These are phyloP conservation scores for Hypothenemus hampei DNA, from an alignment of 1,140 invertebrate species.

Conservation along the genomic window DNA sequence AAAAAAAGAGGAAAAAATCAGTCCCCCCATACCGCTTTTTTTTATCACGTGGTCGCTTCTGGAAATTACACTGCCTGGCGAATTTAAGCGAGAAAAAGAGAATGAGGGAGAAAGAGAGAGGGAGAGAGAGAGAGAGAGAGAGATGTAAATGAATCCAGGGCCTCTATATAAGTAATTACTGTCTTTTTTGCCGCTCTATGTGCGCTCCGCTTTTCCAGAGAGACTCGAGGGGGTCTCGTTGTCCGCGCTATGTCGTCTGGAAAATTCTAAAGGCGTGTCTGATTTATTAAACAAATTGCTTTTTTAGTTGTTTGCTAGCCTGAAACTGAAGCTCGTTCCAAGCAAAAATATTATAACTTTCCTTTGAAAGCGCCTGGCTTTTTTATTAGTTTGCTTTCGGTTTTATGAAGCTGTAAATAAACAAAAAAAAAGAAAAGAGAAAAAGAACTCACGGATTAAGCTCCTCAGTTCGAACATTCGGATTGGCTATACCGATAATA, in stretches of 20 bases:
- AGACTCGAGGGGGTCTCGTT: not conserved
- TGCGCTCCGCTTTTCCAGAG: not conserved
- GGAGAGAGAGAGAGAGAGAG: constrained; percentile 2
- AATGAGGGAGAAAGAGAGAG: constrained; percentile 1
- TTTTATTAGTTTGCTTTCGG: not conserved
- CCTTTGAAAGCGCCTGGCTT: not conserved
- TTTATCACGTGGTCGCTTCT: constrained; percentile 1
- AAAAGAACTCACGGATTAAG: constrained; percentile 10
- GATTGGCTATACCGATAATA: constrained; percentile 4
- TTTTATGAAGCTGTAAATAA: constrained; percentile 4
- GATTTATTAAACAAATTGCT: no score
- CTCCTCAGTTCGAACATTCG: not conserved
- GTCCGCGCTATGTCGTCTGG: constrained; percentile 1
- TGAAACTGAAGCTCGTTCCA: no score
- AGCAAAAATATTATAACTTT: constrained; percentile 1
- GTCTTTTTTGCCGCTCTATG: not conserved
- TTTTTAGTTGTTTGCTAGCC: no score
- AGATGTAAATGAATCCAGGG: constrained; percentile 14
- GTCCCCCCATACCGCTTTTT: not conserved
- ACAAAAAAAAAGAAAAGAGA: no score
- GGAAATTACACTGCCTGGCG: constrained; percentile 1
- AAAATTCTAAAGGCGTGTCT: constrained; percentile 7
- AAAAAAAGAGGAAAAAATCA: not conserved
- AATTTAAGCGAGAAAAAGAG: constrained; percentile 1
- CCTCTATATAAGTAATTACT: constrained; percentile 13